Evolutionary conservation across 2,113 vertebrate genomes (phyloP).

Genomic region (Zapus hudsonius): DNA sequence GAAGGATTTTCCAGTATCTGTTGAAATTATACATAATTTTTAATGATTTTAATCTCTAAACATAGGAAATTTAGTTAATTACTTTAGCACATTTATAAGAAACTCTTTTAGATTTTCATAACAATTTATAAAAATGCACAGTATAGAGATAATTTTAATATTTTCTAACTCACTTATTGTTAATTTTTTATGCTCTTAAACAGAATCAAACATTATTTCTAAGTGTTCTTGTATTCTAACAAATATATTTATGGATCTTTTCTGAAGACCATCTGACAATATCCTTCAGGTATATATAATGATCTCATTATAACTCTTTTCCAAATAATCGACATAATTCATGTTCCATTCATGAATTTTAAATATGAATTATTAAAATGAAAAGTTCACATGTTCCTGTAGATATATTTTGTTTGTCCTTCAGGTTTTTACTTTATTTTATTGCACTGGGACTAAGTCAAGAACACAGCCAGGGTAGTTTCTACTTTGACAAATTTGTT

Average conservation of each 20-base stretch:
- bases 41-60: neutral
- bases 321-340: neutral
- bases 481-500: neutral
- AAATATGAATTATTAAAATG: neutral
- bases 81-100: neutral
- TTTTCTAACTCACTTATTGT: neutral
- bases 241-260: neutral
- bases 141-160: too few species aligned
- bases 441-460: neutral
- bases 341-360: neutral
- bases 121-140: neutral
- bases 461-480: neutral
- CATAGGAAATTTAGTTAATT: neutral
- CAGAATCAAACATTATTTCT: conserved; percentile 1
- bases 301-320: neutral
- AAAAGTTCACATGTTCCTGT: neutral
- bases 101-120: neutral
- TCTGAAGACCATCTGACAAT: neutral
- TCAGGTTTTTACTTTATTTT: neutral
- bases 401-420: neutral
- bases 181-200: neutral
- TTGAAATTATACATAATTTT: neutral
- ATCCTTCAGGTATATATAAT: neutral
- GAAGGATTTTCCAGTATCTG: neutral
- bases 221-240: conserved; percentile 12